phyloP scores from a whole-genome alignment of 2,113 vertebrate genomes.

The Rhombomys opimus region DNA sequence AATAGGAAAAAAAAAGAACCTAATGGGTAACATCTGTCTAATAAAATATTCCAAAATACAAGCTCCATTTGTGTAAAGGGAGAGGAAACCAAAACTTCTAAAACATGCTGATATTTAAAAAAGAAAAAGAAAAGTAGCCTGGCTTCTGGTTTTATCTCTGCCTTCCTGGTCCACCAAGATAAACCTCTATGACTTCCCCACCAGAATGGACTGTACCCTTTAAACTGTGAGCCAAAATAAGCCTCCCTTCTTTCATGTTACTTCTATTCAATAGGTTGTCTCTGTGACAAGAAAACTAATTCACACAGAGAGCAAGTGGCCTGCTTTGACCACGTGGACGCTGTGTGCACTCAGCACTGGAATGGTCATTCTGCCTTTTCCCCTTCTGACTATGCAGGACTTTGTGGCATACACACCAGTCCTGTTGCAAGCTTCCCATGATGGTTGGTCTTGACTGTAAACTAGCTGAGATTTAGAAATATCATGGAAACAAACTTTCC shows the following conservation, averaged over 20 bases:
- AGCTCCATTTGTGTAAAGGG: not conserved
- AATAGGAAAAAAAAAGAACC: not conserved
- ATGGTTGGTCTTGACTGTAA: too few relatives aligned
- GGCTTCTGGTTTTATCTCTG: not conserved
- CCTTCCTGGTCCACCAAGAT: not conserved
- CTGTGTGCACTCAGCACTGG: accelerated
- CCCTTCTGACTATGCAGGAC: not conserved
- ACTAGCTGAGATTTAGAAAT: not conserved
- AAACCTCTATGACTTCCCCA: not conserved
- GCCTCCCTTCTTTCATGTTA: not conserved
- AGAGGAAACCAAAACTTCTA: not conserved
- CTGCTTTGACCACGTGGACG: not conserved
- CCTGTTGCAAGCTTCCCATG: not conserved
- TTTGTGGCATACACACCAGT: not conserved
- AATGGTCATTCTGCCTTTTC: not conserved
- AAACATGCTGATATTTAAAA: not conserved
- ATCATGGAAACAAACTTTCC: not conserved
- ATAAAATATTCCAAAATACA: not conserved
- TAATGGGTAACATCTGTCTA: not conserved
- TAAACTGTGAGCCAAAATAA: not conserved
- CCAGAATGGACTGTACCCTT: not conserved
- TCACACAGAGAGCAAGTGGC: not conserved
- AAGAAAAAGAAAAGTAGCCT: too few relatives aligned
- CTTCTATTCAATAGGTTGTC: not conserved
- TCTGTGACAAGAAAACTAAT: not conserved